Evolutionary conservation across 2,888 invertebrate species (phyloP).

Genomic region (Patella depressa): DNA sequence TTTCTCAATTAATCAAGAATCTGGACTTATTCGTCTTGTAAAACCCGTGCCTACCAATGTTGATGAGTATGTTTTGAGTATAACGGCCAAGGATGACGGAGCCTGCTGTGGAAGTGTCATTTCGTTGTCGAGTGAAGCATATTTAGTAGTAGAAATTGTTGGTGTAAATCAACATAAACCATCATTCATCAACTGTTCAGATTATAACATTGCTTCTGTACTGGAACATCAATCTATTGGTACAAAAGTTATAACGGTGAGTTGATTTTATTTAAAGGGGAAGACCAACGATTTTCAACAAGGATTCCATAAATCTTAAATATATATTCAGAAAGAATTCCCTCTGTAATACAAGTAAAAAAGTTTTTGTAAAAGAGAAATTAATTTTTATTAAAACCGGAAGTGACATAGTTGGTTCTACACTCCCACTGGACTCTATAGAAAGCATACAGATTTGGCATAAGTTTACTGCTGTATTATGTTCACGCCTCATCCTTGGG

Average conservation of each 20-base stretch:
- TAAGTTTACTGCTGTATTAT: no score
- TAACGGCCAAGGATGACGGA: conserved; percentile 97
- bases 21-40: conserved; percentile 66
- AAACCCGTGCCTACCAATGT: conserved; percentile 53
- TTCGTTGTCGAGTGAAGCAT: conserved; percentile 92
- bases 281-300: no score
- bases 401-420: no score
- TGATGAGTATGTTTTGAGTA: conserved; percentile 89
- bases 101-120: conserved; percentile 91
- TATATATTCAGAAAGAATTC: no score
- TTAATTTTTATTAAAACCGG: no score
- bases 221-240: conserved; percentile 50
- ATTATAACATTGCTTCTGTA: conserved; percentile 79
- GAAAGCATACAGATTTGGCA: no score
- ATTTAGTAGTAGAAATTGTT: conserved; percentile 95
- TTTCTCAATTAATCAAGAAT: conserved; percentile 66
- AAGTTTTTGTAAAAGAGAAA: no score
- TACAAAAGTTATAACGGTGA: conserved; percentile 52
- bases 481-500: no score
- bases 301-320: no score
- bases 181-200: conserved; percentile 92
- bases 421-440: no score
- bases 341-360: no score
- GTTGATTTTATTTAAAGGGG: conserved; percentile 9
- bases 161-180: conserved; percentile 98